These are phyloP conservation scores for Drosophila histrio DNA, from an alignment of 2,888 invertebrate species.

Conservation along the genomic window DNA sequence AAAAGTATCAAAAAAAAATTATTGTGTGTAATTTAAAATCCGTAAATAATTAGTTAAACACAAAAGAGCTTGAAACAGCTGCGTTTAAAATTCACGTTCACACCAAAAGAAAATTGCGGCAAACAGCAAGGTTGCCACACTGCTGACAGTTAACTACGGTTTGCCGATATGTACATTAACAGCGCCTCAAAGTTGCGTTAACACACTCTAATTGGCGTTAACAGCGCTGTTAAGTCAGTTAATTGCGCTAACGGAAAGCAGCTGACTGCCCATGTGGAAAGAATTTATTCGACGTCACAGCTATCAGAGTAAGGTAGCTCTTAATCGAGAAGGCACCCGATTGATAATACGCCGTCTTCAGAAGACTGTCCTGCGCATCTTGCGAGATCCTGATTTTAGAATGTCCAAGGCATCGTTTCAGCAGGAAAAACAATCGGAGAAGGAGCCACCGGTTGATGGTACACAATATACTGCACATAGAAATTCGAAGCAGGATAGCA, in stretches of 20 bases:
- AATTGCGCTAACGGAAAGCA: slow-evolving; percentile 42
- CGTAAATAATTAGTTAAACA: slow-evolving; percentile 20
- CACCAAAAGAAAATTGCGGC: slow-evolving; percentile 15
- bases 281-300: slow-evolving; percentile 43
- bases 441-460: slow-evolving; percentile 26
- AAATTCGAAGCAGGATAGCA: slow-evolving; percentile 82
- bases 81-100: slow-evolving; percentile 11
- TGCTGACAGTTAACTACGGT: slow-evolving; percentile 11
- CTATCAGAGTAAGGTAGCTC: slow-evolving; percentile 45
- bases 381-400: slow-evolving; percentile 52
- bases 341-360: slow-evolving; percentile 60
- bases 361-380: slow-evolving; percentile 46
- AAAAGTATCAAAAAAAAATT: slow-evolving; percentile 43
- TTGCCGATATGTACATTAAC: slow-evolving; percentile 42
- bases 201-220: slow-evolving; percentile 28
- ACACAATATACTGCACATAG: slow-evolving; percentile 30
- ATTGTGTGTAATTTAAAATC: slow-evolving; percentile 46
- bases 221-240: slow-evolving; percentile 21
- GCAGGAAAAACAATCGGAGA: slow-evolving; percentile 19
- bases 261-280: slow-evolving; percentile 59
- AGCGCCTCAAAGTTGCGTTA: slow-evolving; percentile 35
- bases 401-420: slow-evolving; percentile 57
- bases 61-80: slow-evolving; percentile 3
- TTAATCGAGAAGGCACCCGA: slow-evolving; percentile 43
- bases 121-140: slow-evolving; percentile 25